Base-by-base conservation (phyloP, 2,797 vertebrate species). In the Chromis chromis region DNA sequence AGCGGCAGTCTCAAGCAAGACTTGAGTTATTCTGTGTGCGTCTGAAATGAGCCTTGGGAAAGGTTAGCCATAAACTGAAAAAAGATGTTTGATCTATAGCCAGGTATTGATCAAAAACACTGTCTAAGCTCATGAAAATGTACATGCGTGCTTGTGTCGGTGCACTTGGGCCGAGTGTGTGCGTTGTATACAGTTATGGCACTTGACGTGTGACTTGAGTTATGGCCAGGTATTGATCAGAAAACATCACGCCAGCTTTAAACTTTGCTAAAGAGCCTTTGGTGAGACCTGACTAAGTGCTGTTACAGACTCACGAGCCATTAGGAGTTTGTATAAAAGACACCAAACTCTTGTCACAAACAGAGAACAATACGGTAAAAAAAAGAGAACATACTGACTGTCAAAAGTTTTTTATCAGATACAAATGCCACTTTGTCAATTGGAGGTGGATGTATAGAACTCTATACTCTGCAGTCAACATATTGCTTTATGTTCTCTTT, bases 61-160 rank as follows among this genome's bases (percentile, higher is more conserved):
- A 87, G 77, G 82, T 88, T 84, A 81, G 88, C 89, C 79, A 80
- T 91, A 92, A 92, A 92, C 81, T 82, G 70, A 75, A 90, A 89
- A 86, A 87, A 89, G 87, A 86, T 87, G 86, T 91, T 89, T 93
- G 92, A 93, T 90, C 88, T 89, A 88, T 88, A 64, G 89, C 76
- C 90, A 90, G 91, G 83, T 94, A 93, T 94, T 90, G 91, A 94
- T 94, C 89, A 88, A 83, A 91, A 91, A 87, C 88, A 90, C 72
- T 52, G 85, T 91, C 82, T 79, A 46, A 82, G 87, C 87, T 91
- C 73, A 85, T 89, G 88, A 86, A 92, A 91, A 87, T 82, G 79
- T 81, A 75, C 81, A 70, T 33, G 72, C 62, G 65, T 78, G 80
- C 68, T 71, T 54, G 61, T 22, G 17, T 48, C 14, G 3, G 68